Evolutionary conservation across 2,888 invertebrate species (phyloP), one percentile per base, ranked within the genome.

Genomic region (Ophonus ardosiacus): DNA sequence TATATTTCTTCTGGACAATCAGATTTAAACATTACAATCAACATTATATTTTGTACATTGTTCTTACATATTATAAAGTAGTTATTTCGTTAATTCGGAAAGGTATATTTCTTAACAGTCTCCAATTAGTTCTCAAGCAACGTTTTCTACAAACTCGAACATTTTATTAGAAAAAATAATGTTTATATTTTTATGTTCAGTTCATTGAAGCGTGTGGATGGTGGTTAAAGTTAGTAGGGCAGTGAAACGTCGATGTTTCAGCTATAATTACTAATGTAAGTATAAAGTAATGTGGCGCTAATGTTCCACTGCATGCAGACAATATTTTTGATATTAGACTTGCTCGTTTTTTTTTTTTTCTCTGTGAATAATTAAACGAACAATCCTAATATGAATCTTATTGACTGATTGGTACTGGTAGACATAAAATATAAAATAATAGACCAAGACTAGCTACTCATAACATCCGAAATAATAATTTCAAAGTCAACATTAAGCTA

Each of bases 91-190:
- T 81, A 84, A 84, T 84, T 84, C 84, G 84, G 84, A 84, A 84
- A 84, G 84, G 84, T 84, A 84, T 84, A 84, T 84, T 84, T 84
- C 78, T 78, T 84, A 51, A 84, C 84, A 84, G 84, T 84, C 84
- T 84, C 84, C 84, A 84, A 63, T 40, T 84, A 83, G 63, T 84
- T 84, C 38, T 80, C 78, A 78, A 78, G 57, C 61, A 61, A 61
- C 61, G 5, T 31, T 31, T 80, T 82, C 65, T 76, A 51, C 65
- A 76, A 78, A 84, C 84, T 78, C 78, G 63, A 84, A 84, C 56
- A 84, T 84, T 84, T 84, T 84, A 51, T 84, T 78, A 76, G 63
- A 78, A 84, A 84, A 84, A 78, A 78, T 78, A 84, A 63, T 43
- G 18, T 80, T 80, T 65, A 18, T 31, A 31, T 76, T 84, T 84